Evolutionary conservation across 2,888 invertebrate species (phyloP).

Genomic region (Hybos culiciformis): DNA sequence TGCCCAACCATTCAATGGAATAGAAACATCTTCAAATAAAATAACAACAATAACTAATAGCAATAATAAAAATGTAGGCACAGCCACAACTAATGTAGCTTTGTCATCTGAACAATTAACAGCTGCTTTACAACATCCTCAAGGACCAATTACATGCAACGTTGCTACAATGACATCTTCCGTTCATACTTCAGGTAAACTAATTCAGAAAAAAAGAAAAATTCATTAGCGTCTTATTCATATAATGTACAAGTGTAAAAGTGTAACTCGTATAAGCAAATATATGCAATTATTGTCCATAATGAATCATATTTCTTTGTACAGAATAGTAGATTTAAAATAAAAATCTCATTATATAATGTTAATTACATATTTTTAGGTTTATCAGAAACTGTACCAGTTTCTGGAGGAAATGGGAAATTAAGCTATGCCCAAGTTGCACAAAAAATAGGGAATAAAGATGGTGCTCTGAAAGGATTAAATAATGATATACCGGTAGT

Average conservation of each 20-base stretch:
- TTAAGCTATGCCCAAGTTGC: slow-evolving; percentile 55
- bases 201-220: slow-evolving; percentile 26
- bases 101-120: slow-evolving; percentile 25
- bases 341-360: too few relatives aligned
- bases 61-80: slow-evolving; percentile 11
- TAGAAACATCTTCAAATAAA: neutral
- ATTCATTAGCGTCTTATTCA: too few relatives aligned
- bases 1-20: slow-evolving; percentile 1
- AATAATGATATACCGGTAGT: slow-evolving; percentile 10
- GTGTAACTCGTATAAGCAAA: too few relatives aligned
- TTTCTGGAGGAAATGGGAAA: slow-evolving; percentile 22
- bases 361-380: too few relatives aligned
- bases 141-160: slow-evolving; percentile 25
- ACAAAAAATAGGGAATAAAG: slow-evolving; percentile 26
- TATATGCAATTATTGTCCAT: neutral
- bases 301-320: neutral
- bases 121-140: slow-evolving; percentile 4
- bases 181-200: slow-evolving; percentile 24
- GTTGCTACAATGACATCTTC: slow-evolving; percentile 43
- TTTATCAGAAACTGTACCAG: too few relatives aligned
- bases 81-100: slow-evolving; percentile 24
- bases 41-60: slow-evolving; percentile 8
- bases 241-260: too few relatives aligned
- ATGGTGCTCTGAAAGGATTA: slow-evolving; percentile 9
- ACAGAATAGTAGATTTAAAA: neutral